These are phyloP conservation scores for Halictus ligatus DNA, from an alignment of 2,888 invertebrate species.

Conservation along the genomic window DNA sequence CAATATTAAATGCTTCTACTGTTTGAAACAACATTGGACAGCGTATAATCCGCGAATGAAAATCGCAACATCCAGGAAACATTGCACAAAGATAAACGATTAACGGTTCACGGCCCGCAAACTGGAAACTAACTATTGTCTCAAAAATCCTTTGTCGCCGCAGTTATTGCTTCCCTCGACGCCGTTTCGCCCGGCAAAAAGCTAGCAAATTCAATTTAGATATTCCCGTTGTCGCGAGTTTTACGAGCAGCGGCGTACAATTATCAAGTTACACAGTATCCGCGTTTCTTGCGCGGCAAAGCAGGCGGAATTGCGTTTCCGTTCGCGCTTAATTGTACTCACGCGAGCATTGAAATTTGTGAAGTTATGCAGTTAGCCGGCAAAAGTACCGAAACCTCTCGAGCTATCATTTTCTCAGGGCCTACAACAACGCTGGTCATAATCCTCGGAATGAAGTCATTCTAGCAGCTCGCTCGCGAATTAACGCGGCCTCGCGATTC, in stretches of 20 bases:
- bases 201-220: neutral
- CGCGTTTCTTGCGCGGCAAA: neutral
- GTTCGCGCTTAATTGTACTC: neutral
- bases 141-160: neutral
- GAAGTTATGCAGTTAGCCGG: neutral
- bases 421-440: neutral
- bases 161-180: neutral
- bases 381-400: neutral
- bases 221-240: neutral
- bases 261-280: conserved; percentile 3
- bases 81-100: too few species aligned
- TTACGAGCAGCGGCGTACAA: neutral
- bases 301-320: neutral
- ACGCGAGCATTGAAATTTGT: neutral
- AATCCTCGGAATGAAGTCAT: conserved; percentile 14
- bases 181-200: neutral
- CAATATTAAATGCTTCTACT: neutral
- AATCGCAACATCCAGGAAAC: neutral
- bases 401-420: neutral
- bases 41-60: neutral
- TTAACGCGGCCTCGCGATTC: conserved; percentile 7
- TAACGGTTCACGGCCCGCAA: neutral
- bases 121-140: neutral
- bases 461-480: neutral
- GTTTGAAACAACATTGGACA: neutral